Evolutionary conservation across 2,113 vertebrate species (phyloP), one percentile per base, ranked within the genome.

Genomic region (Epinephelus moara): DNA sequence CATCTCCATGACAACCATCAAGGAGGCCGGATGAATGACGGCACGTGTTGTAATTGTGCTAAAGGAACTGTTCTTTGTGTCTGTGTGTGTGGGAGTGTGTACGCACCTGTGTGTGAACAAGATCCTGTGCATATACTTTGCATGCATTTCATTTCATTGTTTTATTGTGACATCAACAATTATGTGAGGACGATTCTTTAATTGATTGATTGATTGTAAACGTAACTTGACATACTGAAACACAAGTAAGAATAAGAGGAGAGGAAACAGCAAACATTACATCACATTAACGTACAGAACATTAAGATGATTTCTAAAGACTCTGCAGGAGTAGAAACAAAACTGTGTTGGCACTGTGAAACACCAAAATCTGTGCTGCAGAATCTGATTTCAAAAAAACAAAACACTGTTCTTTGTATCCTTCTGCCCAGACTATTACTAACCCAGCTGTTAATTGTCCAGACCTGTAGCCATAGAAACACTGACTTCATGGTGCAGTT

Each of bases 1-100:
- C 92, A 91, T 95, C 93, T 87, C 94, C 93, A 95, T 95, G 94
- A 89, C 94, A 94, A 95, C 94, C 88, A 87, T 80, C 75, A 88
- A 88, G 78, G 88, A 91, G 88, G 91, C 86, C 59, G 84, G 76
- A 82, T 82, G 85, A 88, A 82, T 82, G 84, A 88, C 80, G 78
- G 87, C 85, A 82, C 80, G 85, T 75, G 79, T 83, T 89, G 81
- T 80, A 85, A 88, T 85, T 89, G 89, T 87, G 82, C 81, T 25
- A 42, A 62, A 87, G 76, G 81, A 88, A 82, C 84, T 70, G 87
- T 72, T 88, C 68, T 83, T 76, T 86, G 82, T 87, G 82, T 45
- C 14, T 82, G 86, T 83, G 82, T 47, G 67, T 74, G 81, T 77
- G 80, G 61, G 75, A 23, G 70, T 42, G 62, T 75, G 73, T 45